Percentiles rank a stretch among this genome's conserved stretches.
Conservation (phyloP, 1,140 invertebrate genomes). For the Protaetia brevitarsis region DNA sequence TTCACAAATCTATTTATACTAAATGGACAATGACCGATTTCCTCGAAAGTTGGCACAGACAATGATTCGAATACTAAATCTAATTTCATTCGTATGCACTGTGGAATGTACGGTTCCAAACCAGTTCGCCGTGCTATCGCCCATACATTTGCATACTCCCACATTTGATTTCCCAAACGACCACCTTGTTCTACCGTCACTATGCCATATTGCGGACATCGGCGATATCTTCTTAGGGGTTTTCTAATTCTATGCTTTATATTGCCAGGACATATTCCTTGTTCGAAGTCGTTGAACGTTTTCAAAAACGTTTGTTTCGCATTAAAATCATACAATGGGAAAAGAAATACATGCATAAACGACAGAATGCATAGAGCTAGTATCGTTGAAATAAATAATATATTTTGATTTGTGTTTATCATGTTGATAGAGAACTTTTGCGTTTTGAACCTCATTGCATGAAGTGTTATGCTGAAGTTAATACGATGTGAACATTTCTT, state of each 20-base stretch:
- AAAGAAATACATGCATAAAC: conserved; percentile 60
- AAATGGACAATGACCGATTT: conserved; percentile 56
- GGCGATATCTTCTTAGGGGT: conserved; percentile 48
- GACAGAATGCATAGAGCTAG: conserved; percentile 58
- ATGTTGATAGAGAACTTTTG: conserved; percentile 31
- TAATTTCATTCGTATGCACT: conserved; percentile 56
- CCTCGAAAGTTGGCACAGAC: conserved; percentile 57
- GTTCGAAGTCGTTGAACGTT: conserved; percentile 54
- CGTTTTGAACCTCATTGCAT: background rate
- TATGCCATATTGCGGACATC: conserved; percentile 56
- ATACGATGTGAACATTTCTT: no score
- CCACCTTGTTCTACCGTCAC: conserved; percentile 58
- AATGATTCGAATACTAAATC: conserved; percentile 55
- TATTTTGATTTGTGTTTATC: conserved; percentile 49
- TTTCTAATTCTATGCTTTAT: conserved; percentile 47
- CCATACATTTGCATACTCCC: conserved; percentile 63
- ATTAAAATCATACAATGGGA: conserved; percentile 57
- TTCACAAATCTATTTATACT: conserved; percentile 52
- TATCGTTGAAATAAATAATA: conserved; percentile 59
- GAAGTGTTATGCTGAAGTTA: background rate
- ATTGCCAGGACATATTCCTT: conserved; percentile 54
- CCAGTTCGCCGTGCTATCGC: conserved; percentile 56
- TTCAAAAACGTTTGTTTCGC: conserved; percentile 47
- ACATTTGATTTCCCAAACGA: conserved; percentile 63
- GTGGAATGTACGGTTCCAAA: conserved; percentile 57